Base-by-base conservation (phyloP, 2,888 invertebrate species). In the Cantharis flavilabris region DNA sequence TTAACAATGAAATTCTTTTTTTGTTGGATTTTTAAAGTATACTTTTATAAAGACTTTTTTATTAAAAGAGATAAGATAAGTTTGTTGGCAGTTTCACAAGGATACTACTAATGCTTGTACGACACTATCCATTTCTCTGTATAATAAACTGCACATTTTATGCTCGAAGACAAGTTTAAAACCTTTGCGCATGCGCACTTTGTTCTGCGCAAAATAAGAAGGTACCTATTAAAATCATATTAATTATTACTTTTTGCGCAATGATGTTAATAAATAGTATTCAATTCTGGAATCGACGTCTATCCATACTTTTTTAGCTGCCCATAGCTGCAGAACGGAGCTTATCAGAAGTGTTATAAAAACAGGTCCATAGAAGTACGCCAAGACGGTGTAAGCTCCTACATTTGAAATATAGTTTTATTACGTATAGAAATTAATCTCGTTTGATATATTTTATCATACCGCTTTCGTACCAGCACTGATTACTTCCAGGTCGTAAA, bases 301-400 rank as follows among this genome's bases (percentile, higher is more conserved):
- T 74, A 85, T 88, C 91, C 92, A 93, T 67, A 94, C 87, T 33
- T 87, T 87, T 80, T 88, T 88, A 0, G 91, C 90, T 0, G 93
- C 92, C 82, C 92, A 86, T 0, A 90, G 82, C 80, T 93, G 93
- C 78, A 92, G 89, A 0, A 90, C 69, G 0, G 92, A 84, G 83
- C 94, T 94, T 10, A 90, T 81, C 0, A 88, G 80, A 49, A 94
- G 86, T 11, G 94, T 86, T 18, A 91, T 78, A 0, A 91, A 89
- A n/a, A 94, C 89, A 0, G 94, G 94, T 0, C 92, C 92, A 83
- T 93, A 93, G 85, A 94, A 93, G 86, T 91, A 94, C 2, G 90
- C 88, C 91, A 93, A 92, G 1, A 91, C 91, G 84, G 91, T 91
- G 0, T 20, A 26, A 62, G 69, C 30, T 28, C 76, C 76, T 76